Base-by-base conservation (phyloP, 2,113 vertebrate genomes). In the Heterotilapia buettikoferi region DNA sequence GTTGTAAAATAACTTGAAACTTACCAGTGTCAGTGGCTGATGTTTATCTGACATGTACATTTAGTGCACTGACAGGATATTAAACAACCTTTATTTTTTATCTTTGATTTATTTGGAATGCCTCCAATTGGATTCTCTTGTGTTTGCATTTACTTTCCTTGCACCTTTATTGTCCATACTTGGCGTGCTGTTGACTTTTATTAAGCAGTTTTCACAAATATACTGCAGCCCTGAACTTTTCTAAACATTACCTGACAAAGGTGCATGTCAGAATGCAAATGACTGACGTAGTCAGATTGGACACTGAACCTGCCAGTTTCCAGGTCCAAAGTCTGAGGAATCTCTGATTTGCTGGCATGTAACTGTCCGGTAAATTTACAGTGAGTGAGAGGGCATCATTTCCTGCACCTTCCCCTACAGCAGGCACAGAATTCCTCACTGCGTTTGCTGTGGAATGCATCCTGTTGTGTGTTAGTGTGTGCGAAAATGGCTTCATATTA, bases 241-340 rank as follows among this genome's bases (percentile, higher is more conserved):
- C 16, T 31, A 68, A 38, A 40, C 10, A 66, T 66, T 66, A 66
- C 61, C 61, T 10, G 8, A 66, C 61, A 66, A 12, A 66, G 19
- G 61, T 66, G 61, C 61, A n/a, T 68, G 33, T n/a, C 19, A 68
- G 33, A 68, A 68, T 76, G 43, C 71, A 78, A 50, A 50, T 78
- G 73, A 52, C 45, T n/a, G 6, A 78, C 1, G 2, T 1, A 50
- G 73, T 78, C 26, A 29, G 24, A 76, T 6, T 3, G 2, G 24
- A 29, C 43, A 78, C 18, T 8, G 45, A 50, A 31, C 26, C 45
- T 50, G 24, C 16, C 73, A 78, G 73, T 5, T 50, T 78, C 4
- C 43, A 19, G 2, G 16, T 50, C 43, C 71, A 3, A 78, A 78
- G 3, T 31, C 26, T 52, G 24, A 1, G 0, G 26, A 31, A 78